phyloP scores from a whole-genome alignment of 2,797 vertebrate genomes.

The Intellagama lesueurii region DNA sequence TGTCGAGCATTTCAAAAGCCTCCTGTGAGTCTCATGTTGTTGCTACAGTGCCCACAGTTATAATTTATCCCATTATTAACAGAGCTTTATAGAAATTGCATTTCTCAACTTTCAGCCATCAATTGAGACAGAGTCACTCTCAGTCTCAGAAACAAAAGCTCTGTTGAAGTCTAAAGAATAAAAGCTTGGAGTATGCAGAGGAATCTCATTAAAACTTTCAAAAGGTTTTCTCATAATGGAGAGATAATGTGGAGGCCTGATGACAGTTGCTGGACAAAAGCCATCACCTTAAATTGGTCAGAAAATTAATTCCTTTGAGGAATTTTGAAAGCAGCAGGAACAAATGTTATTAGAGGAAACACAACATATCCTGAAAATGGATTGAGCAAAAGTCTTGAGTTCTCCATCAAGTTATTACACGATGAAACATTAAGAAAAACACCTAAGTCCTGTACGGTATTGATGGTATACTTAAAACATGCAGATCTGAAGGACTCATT shows the following conservation, averaged over 20 bases:
- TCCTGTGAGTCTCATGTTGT: slow-evolving; percentile 32
- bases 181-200: slow-evolving; percentile 17
- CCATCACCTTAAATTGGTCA: slow-evolving; percentile 61
- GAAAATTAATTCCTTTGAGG: slow-evolving; percentile 50
- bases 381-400: slow-evolving; percentile 4
- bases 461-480: background rate
- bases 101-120: slow-evolving; percentile 53
- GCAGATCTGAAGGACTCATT: background rate
- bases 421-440: background rate
- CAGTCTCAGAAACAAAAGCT: slow-evolving; percentile 36
- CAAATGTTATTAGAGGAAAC: background rate
- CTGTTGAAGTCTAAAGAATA: slow-evolving; percentile 40
- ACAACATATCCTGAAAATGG: slow-evolving; percentile 28
- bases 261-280: slow-evolving; percentile 53
- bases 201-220: slow-evolving; percentile 71
- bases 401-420: slow-evolving; percentile 40
- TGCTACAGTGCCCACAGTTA: slow-evolving; percentile 36
- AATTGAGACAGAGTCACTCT: slow-evolving; percentile 28
- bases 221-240: slow-evolving; percentile 59
- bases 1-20: slow-evolving; percentile 58
- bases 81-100: slow-evolving; percentile 46
- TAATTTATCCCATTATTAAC: slow-evolving; percentile 62
- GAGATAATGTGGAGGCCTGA: slow-evolving; percentile 54
- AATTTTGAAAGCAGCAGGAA: slow-evolving; percentile 57
- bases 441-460: background rate